Percentiles rank a stretch among this genome's conserved stretches.
Conservation (phyloP, 2,797 vertebrate species). For the Sylvia borin region DNA sequence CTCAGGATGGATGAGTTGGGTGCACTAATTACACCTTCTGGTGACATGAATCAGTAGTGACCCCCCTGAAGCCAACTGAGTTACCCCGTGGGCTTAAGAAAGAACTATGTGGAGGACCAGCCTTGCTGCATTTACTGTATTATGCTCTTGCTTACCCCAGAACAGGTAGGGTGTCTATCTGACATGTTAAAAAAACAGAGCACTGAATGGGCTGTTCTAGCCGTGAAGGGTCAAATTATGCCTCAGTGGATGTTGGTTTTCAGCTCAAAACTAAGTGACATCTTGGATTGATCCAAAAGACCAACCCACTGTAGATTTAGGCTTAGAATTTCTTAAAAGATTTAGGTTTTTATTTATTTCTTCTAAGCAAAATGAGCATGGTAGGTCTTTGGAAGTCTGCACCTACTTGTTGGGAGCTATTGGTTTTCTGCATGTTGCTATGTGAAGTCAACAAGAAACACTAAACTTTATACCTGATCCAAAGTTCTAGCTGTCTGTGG, state of each 20-base stretch:
- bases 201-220: background rate
- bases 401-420: background rate
- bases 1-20: background rate
- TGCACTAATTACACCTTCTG: slow-evolving; percentile 8
- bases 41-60: background rate
- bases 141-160: background rate
- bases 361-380: background rate
- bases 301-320: fast-evolving
- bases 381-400: background rate
- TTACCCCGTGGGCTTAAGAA: background rate
- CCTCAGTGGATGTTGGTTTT: background rate
- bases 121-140: fast-evolving
- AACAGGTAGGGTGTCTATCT: background rate
- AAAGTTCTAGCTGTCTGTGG: background rate
- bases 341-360: no score
- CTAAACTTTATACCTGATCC: background rate
- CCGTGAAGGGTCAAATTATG: background rate
- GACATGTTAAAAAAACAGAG: background rate
- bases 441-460: background rate
- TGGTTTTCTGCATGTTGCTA: background rate
- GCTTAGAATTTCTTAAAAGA: background rate
- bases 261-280: background rate
- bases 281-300: background rate
- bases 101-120: background rate
- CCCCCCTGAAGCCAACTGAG: background rate